A percentile compares a stretch with the other conserved stretches of the same genome.
Evolutionary conservation across 2,113 vertebrate genomes (phyloP).

Genomic region (Prolemur simus): DNA sequence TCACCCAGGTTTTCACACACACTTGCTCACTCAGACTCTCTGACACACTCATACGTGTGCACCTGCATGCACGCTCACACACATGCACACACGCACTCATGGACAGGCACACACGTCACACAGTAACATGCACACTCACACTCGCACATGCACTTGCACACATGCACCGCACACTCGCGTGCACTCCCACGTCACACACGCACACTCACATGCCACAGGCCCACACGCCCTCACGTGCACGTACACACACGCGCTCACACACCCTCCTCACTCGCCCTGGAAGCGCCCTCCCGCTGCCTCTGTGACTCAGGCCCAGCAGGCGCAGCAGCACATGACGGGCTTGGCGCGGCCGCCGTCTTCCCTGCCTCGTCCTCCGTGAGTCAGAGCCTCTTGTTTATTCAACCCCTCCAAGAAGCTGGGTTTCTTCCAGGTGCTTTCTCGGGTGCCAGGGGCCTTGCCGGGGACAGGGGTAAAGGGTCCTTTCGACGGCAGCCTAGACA

Average conservation of each 20-base stretch:
- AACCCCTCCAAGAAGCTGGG: constrained; percentile 56
- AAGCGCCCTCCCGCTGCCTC: constrained; percentile 5
- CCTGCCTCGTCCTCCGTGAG: constrained; percentile 10
- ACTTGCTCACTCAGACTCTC: no score
- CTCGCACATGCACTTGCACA: neutral
- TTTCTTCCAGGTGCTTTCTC: constrained; percentile 15
- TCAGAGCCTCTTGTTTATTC: constrained; percentile 43
- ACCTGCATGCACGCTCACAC: no score
- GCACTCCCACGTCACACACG: no score
- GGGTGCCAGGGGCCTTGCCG: neutral
- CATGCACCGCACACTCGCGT: fast-evolving
- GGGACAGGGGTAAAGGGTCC: no score
- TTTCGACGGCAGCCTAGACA: no score
- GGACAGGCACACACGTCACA: no score
- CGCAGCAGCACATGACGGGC: constrained; percentile 54
- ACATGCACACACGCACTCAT: neutral
- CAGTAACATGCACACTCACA: fast-evolving
- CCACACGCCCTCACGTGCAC: neutral
- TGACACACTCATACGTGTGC: no score
- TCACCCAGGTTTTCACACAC: no score
- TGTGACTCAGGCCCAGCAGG: constrained; percentile 75
- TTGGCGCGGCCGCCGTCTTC: constrained; percentile 58
- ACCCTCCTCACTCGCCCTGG: neutral
- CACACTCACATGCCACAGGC: neutral
- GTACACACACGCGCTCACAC: neutral